These are phyloP conservation scores for Ophiothrix spiculata DNA, from an alignment of 35 echinoderm and acorn worm genomes.

Conservation along the genomic window DNA sequence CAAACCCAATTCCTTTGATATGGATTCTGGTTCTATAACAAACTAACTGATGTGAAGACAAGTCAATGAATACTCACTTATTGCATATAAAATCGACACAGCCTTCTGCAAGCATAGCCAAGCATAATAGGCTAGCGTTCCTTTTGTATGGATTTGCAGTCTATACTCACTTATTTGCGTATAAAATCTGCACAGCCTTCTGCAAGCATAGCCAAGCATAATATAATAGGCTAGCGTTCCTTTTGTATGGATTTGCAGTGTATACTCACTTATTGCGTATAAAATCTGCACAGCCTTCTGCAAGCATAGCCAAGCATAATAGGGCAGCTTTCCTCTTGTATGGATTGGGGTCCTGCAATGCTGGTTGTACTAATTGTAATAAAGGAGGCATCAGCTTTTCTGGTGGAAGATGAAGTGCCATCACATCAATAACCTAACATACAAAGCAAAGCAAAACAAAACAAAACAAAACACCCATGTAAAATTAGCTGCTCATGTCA, in stretches of 20 bases:
- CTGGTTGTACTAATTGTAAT: constrained; percentile 83
- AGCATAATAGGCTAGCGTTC: constrained; percentile 88
- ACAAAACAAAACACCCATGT: neutral
- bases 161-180: constrained; percentile 80
- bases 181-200: constrained; percentile 97
- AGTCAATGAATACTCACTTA: constrained; percentile 91
- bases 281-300: constrained; percentile 94
- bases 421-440: constrained; percentile 75
- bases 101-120: constrained; percentile 92
- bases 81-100: constrained; percentile 92
- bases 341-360: constrained; percentile 74
- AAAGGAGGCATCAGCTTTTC: constrained; percentile 86
- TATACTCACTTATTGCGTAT: constrained; percentile 88
- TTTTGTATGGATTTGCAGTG: constrained; percentile 67
- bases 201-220: constrained; percentile 88
- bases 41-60: too few relatives aligned
- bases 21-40: too few relatives aligned
- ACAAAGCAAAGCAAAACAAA: too few relatives aligned
- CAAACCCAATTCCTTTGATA: too few relatives aligned
- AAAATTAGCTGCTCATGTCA: neutral
- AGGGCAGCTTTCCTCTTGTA: constrained; percentile 93
- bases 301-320: constrained; percentile 84
- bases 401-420: constrained; percentile 89
- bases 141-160: constrained; percentile 70
- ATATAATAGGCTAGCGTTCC: constrained; percentile 90